Evolutionary conservation across 2,888 invertebrate genomes (phyloP).

Genomic region (Drosophila stalkeri): DNA sequence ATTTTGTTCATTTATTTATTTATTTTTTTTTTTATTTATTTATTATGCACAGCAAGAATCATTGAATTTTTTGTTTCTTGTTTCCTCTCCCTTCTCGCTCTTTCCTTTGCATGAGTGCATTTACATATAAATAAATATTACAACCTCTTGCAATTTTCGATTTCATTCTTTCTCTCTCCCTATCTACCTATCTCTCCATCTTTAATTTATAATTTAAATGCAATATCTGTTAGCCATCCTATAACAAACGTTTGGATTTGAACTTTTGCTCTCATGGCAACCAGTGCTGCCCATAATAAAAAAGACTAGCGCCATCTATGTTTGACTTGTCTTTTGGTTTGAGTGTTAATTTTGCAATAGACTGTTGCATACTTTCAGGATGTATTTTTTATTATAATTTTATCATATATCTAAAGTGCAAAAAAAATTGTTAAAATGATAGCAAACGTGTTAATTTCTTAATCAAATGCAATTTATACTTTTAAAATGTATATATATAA

Average conservation of each 20-base stretch:
- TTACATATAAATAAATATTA: too few species aligned
- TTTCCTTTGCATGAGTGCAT: too few species aligned
- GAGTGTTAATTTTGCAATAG: not conserved
- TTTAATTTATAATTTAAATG: not conserved
- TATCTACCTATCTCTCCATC: not conserved
- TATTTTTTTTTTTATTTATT: too few species aligned
- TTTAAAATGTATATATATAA: not conserved
- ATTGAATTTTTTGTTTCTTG: too few species aligned
- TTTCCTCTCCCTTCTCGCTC: not conserved
- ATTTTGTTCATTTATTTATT: not conserved
- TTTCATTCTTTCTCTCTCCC: not conserved
- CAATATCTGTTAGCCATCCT: not conserved
- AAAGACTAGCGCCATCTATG: slow-evolving; percentile 16
- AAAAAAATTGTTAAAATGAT: not conserved
- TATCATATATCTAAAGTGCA: not conserved
- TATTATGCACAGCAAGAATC: too few species aligned
- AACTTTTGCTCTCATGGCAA: not conserved
- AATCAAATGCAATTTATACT: not conserved
- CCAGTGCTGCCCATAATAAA: slow-evolving; percentile 26
- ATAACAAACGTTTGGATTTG: not conserved
- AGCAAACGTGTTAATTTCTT: not conserved
- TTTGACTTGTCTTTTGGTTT: not conserved
- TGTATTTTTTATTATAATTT: not conserved
- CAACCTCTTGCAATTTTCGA: not conserved
- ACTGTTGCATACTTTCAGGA: slow-evolving; percentile 9